Evolutionary conservation across 2,888 invertebrate genomes (phyloP).

Genomic region (Lepidochitona cinerea): DNA sequence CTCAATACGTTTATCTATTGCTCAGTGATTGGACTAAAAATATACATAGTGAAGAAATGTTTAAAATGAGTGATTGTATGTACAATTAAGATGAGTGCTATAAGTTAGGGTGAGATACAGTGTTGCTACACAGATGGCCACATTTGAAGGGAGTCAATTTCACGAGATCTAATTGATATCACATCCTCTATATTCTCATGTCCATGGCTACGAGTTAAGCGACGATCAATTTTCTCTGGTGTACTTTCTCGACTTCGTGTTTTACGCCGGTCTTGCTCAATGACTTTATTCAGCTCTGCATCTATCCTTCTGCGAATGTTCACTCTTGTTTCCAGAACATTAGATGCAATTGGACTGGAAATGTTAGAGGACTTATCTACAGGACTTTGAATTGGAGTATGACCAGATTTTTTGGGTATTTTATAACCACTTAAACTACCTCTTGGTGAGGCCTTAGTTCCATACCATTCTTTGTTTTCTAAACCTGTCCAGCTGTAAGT

Average conservation of each 20-base stretch:
- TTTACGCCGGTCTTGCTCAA: neutral
- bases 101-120: too few species aligned
- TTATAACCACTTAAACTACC: constrained; percentile 33
- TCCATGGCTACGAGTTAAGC: neutral
- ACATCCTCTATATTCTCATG: neutral
- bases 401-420: constrained; percentile 30
- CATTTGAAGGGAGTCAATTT: neutral
- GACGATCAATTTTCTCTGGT: neutral
- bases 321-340: neutral
- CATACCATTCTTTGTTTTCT: constrained; percentile 29
- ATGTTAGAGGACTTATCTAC: neutral
- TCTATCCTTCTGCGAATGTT: neutral
- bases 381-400: neutral
- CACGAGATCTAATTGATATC: neutral
- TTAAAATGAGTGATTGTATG: too few species aligned
- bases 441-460: constrained; percentile 30
- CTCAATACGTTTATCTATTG: too few species aligned
- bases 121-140: neutral
- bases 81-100: too few species aligned
- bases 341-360: neutral
- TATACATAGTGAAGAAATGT: too few species aligned
- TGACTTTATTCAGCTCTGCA: neutral
- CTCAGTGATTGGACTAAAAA: too few species aligned
- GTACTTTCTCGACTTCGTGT: constrained; percentile 4
- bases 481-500: constrained; percentile 35